These are phyloP conservation scores for Aselliscus stoliczkanus DNA, from an alignment of 2,797 vertebrate genomes.

Conservation along the genomic window DNA sequence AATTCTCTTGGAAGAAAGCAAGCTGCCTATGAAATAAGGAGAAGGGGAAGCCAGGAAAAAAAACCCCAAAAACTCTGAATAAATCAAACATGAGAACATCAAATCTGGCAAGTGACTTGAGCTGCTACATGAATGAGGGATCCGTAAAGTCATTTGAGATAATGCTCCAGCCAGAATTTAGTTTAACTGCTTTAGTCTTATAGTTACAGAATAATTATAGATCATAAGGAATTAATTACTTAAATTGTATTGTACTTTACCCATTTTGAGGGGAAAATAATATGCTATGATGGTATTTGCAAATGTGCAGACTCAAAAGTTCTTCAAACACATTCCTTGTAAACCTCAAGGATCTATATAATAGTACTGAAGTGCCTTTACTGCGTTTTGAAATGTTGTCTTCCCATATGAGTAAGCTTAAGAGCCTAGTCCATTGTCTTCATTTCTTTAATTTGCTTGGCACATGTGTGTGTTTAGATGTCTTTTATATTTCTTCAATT, in stretches of 20 bases:
- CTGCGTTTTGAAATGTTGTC: background rate
- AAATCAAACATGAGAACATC: constrained; percentile 33
- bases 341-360: background rate
- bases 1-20: background rate
- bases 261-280: constrained; percentile 27
- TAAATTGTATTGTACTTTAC: background rate
- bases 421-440: background rate
- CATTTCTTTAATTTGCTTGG: background rate
- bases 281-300: background rate
- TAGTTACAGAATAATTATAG: background rate
- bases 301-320: background rate
- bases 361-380: background rate
- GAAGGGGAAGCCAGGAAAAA: background rate
- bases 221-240: background rate
- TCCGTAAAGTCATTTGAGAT: background rate
- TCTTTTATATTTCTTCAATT: background rate
- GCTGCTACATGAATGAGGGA: background rate
- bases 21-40: constrained; percentile 19
- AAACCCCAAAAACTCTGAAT: background rate
- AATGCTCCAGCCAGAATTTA: background rate
- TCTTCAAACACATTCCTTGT: background rate
- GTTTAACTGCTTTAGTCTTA: background rate
- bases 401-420: background rate
- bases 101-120: background rate
- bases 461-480: background rate